Conservation (phyloP, 2,888 invertebrate species). For the Cheilosia urbana region DNA sequence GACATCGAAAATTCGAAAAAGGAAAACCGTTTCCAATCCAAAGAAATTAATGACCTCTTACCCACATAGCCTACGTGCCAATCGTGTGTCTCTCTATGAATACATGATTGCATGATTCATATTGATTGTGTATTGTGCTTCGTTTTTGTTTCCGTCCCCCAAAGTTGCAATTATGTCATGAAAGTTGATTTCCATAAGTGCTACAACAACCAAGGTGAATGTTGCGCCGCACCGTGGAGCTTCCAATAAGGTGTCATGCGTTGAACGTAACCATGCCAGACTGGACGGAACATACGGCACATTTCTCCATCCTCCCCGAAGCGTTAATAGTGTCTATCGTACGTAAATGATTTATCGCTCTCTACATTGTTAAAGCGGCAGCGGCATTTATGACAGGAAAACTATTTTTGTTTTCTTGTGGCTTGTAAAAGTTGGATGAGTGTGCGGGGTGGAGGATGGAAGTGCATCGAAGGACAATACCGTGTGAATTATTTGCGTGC, state of each 20-base stretch:
- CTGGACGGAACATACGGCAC: constrained; percentile 20
- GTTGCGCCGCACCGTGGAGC: neutral
- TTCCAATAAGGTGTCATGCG: neutral
- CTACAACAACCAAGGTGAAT: constrained; percentile 47
- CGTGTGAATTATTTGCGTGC: neutral
- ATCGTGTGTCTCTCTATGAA: constrained; percentile 32
- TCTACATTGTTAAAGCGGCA: constrained; percentile 14
- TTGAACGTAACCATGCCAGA: constrained; percentile 9
- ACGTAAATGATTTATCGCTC: constrained; percentile 59
- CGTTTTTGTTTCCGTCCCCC: constrained; percentile 54
- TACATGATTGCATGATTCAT: constrained; percentile 53
- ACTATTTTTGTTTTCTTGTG: neutral
- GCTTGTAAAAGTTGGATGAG: neutral
- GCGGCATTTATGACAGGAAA: constrained; percentile 9
- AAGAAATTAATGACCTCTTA: constrained; percentile 61
- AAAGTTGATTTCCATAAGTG: constrained; percentile 63
- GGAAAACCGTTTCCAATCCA: constrained; percentile 35
- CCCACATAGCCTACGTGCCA: constrained; percentile 55
- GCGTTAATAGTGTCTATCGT: constrained; percentile 56
- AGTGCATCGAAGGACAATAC: neutral
- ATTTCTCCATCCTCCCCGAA: constrained; percentile 45
- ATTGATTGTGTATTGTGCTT: constrained; percentile 44
- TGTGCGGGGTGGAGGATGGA: neutral
- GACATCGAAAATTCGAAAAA: constrained; percentile 24
- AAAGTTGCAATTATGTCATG: constrained; percentile 66